Evolutionary conservation across 2,888 invertebrate genomes (phyloP).

Genomic region (Tortricodes alternella): DNA sequence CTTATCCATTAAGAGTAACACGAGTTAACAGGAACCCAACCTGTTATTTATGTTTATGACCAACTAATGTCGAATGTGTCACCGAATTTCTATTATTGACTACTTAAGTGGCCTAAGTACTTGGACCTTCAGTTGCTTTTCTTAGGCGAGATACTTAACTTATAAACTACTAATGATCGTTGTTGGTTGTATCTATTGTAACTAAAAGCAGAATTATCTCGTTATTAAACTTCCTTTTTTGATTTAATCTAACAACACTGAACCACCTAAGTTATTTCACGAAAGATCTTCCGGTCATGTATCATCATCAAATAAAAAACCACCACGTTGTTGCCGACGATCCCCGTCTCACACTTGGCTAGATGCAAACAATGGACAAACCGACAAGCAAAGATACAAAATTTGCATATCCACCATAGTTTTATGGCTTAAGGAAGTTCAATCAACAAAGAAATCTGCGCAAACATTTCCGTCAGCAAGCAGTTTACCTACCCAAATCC

Average conservation of each 20-base stretch:
- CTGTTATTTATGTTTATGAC: conserved; percentile 28
- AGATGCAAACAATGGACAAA: conserved; percentile 33
- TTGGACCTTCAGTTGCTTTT: conserved; percentile 9
- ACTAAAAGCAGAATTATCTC: no score
- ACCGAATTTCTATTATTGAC: conserved; percentile 24
- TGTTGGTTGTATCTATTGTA: no score
- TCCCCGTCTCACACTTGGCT: conserved; percentile 31
- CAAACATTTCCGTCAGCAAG: not conserved
- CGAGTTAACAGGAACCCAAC: conserved; percentile 22
- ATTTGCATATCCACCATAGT: conserved; percentile 27
- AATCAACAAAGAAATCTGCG: conserved; percentile 2
- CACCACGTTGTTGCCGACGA: conserved; percentile 15
- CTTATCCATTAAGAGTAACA: conserved; percentile 26
- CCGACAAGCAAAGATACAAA: conserved; percentile 24
- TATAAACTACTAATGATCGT: not conserved
- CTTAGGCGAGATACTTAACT: not conserved
- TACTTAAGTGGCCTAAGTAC: conserved; percentile 10
- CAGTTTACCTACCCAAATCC: not conserved
- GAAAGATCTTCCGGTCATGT: not conserved
- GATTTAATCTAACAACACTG: no score
- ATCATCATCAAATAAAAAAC: conserved; percentile 9
- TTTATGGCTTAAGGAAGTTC: conserved; percentile 11
- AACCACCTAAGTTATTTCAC: no score
- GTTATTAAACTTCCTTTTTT: no score
- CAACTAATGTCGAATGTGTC: conserved; percentile 26